Conservation (phyloP, 2,113 vertebrate species). For the Myodes glareolus region DNA sequence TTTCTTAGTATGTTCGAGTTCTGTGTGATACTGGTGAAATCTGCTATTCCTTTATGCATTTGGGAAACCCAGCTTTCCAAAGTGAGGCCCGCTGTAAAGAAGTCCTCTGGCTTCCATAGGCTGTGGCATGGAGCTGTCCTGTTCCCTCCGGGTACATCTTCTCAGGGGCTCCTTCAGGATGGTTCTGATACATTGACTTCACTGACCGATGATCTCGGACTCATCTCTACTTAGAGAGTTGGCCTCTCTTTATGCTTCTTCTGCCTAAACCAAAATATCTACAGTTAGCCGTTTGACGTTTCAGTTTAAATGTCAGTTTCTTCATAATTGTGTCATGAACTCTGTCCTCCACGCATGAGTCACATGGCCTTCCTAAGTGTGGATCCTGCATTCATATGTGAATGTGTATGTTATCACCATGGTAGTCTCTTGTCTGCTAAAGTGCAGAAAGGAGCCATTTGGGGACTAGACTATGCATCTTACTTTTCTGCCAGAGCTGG, state of each 20-base stretch:
- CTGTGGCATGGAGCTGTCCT: background rate
- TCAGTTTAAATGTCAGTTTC: background rate
- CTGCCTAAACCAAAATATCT: background rate
- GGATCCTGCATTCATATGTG: accelerated
- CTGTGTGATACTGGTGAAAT: background rate
- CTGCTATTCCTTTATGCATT: background rate
- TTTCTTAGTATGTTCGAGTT: background rate
- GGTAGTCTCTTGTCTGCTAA: background rate
- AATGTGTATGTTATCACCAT: accelerated
- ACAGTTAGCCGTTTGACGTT: background rate
- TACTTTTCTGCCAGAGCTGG: background rate
- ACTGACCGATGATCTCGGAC: background rate
- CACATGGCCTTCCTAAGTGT: accelerated
- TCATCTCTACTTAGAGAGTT: background rate
- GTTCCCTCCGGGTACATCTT: background rate
- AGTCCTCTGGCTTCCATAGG: too few relatives aligned
- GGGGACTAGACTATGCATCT: background rate
- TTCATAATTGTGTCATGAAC: background rate
- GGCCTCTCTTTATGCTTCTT: background rate
- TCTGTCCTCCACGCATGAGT: background rate
- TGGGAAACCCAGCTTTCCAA: background rate
- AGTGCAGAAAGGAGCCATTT: background rate
- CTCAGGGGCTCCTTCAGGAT: background rate
- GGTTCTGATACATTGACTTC: background rate
- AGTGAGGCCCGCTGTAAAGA: background rate